These are phyloP conservation scores for Melanostoma scalare DNA, from an alignment of 2,888 invertebrate genomes.

Conservation along the genomic window DNA sequence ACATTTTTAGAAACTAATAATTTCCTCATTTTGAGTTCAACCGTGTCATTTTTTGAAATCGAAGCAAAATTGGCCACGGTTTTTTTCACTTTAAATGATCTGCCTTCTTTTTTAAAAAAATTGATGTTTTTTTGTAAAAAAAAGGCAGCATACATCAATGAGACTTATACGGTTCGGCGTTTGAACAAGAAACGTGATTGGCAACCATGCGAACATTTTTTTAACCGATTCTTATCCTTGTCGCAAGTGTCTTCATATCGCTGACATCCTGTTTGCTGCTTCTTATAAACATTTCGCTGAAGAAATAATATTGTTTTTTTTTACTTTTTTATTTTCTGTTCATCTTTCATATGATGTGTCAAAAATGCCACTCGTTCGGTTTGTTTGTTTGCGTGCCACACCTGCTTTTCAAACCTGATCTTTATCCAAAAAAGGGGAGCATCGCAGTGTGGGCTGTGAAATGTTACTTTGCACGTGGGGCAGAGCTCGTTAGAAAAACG, in stretches of 20 bases:
- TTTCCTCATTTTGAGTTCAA: no score
- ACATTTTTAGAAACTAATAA: no score
- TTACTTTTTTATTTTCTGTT: neutral
- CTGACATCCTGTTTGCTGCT: conserved; percentile 38
- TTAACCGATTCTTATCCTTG: neutral
- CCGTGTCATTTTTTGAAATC: no score
- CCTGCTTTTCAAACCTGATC: conserved; percentile 43
- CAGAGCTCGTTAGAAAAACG: conserved; percentile 55
- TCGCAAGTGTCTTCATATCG: conserved; percentile 45
- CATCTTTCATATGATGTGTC: conserved; percentile 13
- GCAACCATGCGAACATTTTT: conserved; percentile 9
- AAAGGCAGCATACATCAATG: no score
- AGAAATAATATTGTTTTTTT: conserved; percentile 11
- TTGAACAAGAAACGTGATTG: neutral
- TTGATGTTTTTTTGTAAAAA: no score
- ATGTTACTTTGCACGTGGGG: conserved; percentile 27
- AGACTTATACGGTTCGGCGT: no score
- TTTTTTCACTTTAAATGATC: neutral
- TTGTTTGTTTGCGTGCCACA: conserved; percentile 39
- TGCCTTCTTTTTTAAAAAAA: neutral
- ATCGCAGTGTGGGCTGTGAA: conserved; percentile 13
- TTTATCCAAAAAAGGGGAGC: conserved; percentile 31
- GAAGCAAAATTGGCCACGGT: no score
- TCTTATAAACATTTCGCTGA: conserved; percentile 35
- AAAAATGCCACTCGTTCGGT: conserved; percentile 49